Evolutionary conservation across 92 coral and sea anemone genomes (phyloP), one percentile per base, ranked within the genome.

Genomic region (Porites lobata): DNA sequence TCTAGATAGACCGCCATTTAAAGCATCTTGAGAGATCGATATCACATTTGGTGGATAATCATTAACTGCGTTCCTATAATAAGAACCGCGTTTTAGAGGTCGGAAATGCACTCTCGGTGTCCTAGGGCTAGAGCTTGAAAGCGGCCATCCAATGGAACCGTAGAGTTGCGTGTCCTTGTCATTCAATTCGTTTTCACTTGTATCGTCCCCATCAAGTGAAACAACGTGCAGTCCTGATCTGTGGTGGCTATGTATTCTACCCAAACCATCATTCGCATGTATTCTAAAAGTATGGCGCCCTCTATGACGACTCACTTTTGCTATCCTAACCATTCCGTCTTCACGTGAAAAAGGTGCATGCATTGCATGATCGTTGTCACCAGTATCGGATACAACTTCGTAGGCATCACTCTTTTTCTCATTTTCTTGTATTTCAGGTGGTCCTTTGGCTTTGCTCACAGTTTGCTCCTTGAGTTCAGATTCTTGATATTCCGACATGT

Each of bases 401-500:
- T 85, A 85, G 8, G 89, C 89, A 85, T 85, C 89, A 58, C 83
- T 85, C 69, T 85, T 85, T 57, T 85, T 85, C 32, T 53, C 84
- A 54, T 76, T 61, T 54, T 85, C 84, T 66, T 78, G 43, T 38
- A 78, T 77, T 50, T 85, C 84, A 66, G 96, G 96, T 12, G 98
- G 98, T 0, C 98, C 98, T 75, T 88, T 90, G 26, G 81, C 82
- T 86, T 95, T 95, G 56, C 68, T 93, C 12, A 74, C 98, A 50
- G 93, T 84, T 57, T 93, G 85, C 77, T 89, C 98, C 69, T 89
- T 77, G n/a, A 82, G 84, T 1, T 90, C 90, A 22, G 84, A 88
- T 8, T 87, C 92, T 20, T 91, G 89, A 54, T 90, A 90, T 21
- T 58, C 91, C 47, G 88, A 78, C 24, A 86, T 66, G 8, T 80